Base-by-base conservation (phyloP, 1,140 invertebrate species). In the Drosophila nannoptera region DNA sequence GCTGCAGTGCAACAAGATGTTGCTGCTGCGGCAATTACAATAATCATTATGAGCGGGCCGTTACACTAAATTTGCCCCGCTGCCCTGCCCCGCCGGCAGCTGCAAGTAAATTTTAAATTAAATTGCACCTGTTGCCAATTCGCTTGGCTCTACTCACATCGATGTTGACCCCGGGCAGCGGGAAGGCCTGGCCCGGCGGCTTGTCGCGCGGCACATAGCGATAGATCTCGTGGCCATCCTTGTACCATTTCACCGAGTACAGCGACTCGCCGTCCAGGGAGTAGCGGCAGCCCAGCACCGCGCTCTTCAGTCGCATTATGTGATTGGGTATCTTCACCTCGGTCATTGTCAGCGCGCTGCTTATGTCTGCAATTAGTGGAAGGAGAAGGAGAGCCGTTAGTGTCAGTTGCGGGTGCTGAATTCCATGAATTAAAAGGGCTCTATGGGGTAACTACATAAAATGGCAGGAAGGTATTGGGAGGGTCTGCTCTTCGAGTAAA, bases 161-260 rank as follows among this genome's bases (percentile, higher is more conserved):
- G 38, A 97, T 95, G 77, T 93, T 92, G 14, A 97, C 94, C 59
- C 95, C 95, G 4, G 93, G 92, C 53, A 94, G 88, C 29, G 92
- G 92, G 77, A 96, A 96, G 11, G 93, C 92, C 75, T 95, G 93
- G n/a, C 92, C 92, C 0, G 94, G 93, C 43, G 94, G 94, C 54
- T 90, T 90, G 67, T 95, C 94, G 38, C 92, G 91, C 5, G 95
- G 95, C 49, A 96, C 92, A 88, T 93, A 96, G 58, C 95, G 92
- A 91, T 94, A 97, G 91, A 97, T 96, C 90, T 97, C 95, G 82
- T 95, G 92, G 32, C 94, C 94, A 86, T 96, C 95, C 88, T 96
- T 96, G 90, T 96, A 96, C 95, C 95, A 96, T 90, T 96, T 96
- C 71, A 96, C 94, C 2, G 95, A 95, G 90, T 96, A 96, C 6